Base-by-base conservation (phyloP, 2,797 vertebrate genomes). In the Ctenopoma kingsleyae region DNA sequence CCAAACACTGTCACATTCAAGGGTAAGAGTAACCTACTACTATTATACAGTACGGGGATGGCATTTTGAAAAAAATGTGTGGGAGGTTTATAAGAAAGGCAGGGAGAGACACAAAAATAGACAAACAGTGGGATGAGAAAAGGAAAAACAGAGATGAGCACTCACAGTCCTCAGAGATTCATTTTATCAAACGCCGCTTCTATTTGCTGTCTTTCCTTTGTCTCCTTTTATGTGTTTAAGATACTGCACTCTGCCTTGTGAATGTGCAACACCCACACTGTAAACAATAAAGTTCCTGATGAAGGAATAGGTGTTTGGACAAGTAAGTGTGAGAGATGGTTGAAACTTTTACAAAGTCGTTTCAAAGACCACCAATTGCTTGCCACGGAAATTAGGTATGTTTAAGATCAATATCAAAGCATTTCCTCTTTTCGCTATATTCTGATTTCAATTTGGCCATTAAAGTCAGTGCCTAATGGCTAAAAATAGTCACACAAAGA, bases 221-320 rank as follows among this genome's bases (percentile, higher is more conserved):
- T 61, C 58, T 78, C 35, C 32, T 52, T 70, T 78, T 68, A 78
- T 70, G 72, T 76, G 61, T 86, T 85, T 60, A 4, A 68, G 71
- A 76, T 52, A 40, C 40, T 11, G 56, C 59, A 25, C 73, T 70
- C 64, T 48, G 32, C 71, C 46, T 46, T 44, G 66, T 63, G 58
- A 76, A 47, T 62, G 63, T 73, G 51, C 49, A 8, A 81, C 82
- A 49, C 84, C 87, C 76, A 87, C 85, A 57, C 74, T 56, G 78
- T 66, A 84, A 89, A 89, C 82, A 87, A 61, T 65, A 38, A 64
- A 30, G 67, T 30, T 80, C 43, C 55, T 35, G 68, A 78, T 67
- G 80, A 83, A 50, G 54, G 63, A 48, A 63, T 22, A n/a, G 27
- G 54, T 36, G 61, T 60, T 59, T 20, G 47, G 71, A 43, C 58